Percentiles rank a stretch among this genome's conserved stretches.
Evolutionary conservation across 1,140 invertebrate genomes (phyloP).

Genomic region (Ladona fulva): DNA sequence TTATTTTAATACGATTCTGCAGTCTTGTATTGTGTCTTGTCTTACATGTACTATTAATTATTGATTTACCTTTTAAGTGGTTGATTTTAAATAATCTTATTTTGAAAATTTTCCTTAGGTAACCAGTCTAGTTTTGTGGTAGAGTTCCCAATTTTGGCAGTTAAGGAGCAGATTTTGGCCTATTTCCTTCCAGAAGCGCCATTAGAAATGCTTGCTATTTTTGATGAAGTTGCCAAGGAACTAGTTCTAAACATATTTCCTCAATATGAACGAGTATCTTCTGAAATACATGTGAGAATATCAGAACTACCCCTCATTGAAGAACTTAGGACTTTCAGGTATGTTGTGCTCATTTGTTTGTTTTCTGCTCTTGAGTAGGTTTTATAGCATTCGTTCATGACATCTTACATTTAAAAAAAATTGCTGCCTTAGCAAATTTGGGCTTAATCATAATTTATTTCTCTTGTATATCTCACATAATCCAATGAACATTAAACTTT

Average conservation of each 20-base stretch:
- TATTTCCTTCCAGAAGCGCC: constrained; percentile 97
- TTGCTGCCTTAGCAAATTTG: no score
- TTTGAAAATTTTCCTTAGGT: constrained; percentile 11
- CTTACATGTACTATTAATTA: no score
- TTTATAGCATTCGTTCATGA: no score
- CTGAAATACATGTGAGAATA: constrained; percentile 89
- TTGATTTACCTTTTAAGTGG: no score
- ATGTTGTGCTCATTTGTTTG: constrained; percentile 20
- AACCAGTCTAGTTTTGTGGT: constrained; percentile 78
- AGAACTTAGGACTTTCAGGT: constrained; percentile 86
- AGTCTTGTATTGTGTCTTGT: no score
- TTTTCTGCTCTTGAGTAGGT: no score
- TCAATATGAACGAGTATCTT: constrained; percentile 88
- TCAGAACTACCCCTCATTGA: constrained; percentile 92
- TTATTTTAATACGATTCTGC: no score
- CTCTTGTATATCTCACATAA: no score
- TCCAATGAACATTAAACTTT: no score
- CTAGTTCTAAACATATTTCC: constrained; percentile 92
- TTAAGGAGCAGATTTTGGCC: constrained; percentile 84
- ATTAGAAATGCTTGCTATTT: constrained; percentile 88
- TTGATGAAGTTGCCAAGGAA: constrained; percentile 92
- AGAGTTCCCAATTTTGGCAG: constrained; percentile 83
- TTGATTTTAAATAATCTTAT: no score
- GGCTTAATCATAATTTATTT: no score
- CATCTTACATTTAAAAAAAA: no score